Evolutionary conservation across 2,888 invertebrate genomes (phyloP), one percentile per base, ranked within the genome.

Genomic region (Ornithoptera alexandrae): DNA sequence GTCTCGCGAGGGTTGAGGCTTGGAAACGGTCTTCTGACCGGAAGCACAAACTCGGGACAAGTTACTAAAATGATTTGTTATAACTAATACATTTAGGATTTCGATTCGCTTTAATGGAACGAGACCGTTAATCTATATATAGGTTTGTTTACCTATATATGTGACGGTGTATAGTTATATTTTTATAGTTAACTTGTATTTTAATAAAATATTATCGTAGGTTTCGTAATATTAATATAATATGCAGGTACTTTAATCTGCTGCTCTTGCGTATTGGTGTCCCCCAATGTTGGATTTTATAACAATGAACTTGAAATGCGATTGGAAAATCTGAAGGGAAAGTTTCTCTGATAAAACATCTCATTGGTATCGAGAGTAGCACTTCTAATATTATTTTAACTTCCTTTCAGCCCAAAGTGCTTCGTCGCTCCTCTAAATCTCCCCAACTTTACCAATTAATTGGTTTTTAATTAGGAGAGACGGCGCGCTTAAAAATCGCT

Each of bases 391-490:
- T 50, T 59, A 22, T 66, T 59, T 42, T n/a, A 59, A 63, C 62
- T 62, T 66, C 18, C n/a, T 53, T 46, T 20, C 42, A 53, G 17
- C 15, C 46, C 57, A 39, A 60, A 63, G 39, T 63, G 67, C 63
- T 59, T 20, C 66, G 70, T 70, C 70, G 67, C 70, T 53, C 56
- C 53, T 59, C 67, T 56, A 56, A 70, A 64, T 67, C 67, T 67
- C 56, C 30, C 58, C 22, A 70, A 70, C 67, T 70, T 70, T 70
- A 63, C 70, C 70, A 67, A 70, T 70, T 83, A 76, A 86, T 84
- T 85, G 81, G 81, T 81, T 78, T 84, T 86, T 84, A 85, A 86
- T 88, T 85, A 85, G 79, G 64, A 69, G 71, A 74, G 72, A 74
- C 74, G 75, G 73, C 79, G 79, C 76, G 79, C 82, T 85, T 84